These are phyloP conservation scores for Gorsachius goisagi DNA, from an alignment of 2,113 vertebrate species.

Conservation along the genomic window DNA sequence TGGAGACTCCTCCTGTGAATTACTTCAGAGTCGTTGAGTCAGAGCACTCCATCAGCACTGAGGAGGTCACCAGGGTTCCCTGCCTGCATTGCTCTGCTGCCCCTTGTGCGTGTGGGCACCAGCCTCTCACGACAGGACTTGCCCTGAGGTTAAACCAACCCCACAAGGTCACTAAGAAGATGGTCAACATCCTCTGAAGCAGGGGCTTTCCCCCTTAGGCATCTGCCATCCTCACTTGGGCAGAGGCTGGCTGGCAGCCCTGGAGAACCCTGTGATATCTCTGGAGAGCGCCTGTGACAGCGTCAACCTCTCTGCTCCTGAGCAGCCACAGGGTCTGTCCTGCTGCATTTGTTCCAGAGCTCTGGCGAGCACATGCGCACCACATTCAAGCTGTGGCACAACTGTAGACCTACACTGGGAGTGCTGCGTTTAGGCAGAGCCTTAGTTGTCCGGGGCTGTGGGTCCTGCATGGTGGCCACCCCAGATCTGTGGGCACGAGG, in stretches of 20 bases:
- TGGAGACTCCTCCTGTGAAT: neutral
- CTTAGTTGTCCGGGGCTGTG: accelerated
- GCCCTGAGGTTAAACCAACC: neutral
- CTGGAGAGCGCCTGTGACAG: neutral
- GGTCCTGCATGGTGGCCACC: neutral
- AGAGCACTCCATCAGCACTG: accelerated
- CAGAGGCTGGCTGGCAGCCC: neutral
- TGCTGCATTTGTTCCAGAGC: neutral
- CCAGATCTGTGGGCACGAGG: neutral
- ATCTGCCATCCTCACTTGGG: accelerated
- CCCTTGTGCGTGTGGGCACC: accelerated
- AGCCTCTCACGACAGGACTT: neutral
- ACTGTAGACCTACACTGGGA: neutral
- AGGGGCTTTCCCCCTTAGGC: neutral
- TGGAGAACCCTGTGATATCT: neutral
- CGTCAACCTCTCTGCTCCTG: neutral
- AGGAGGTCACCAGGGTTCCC: neutral
- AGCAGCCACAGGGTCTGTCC: neutral
- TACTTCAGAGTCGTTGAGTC: neutral
- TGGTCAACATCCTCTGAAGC: neutral
- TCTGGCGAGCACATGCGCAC: accelerated
- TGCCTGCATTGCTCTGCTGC: accelerated
- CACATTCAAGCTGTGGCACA: accelerated
- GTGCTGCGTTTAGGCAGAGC: neutral
- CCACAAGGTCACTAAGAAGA: neutral